A percentile compares a stretch with the other conserved stretches of the same genome.
Evolutionary conservation across 2,113 vertebrate species (phyloP).

Genomic region (Nycticryphes semicollaris): DNA sequence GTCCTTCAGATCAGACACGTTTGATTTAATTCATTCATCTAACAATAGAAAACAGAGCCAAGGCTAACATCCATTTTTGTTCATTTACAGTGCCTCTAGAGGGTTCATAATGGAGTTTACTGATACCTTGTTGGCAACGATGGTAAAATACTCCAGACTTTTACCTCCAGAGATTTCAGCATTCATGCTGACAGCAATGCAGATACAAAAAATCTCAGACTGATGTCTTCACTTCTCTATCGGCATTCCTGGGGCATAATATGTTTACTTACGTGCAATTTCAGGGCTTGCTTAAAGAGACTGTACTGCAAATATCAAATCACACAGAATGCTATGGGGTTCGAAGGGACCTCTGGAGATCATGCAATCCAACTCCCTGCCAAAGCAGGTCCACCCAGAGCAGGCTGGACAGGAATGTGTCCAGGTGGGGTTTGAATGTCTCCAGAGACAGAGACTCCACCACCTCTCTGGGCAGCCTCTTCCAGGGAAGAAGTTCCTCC

Average conservation of each 20-base stretch:
- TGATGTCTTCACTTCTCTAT: constrained; percentile 22
- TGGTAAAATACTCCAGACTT: constrained; percentile 22
- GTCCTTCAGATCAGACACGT: not conserved
- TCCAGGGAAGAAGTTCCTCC: too few species aligned
- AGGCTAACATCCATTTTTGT: constrained; percentile 7
- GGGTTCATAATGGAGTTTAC: constrained; percentile 17
- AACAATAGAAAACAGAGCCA: constrained; percentile 29
- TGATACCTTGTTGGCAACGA: constrained; percentile 35
- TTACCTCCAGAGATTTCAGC: constrained; percentile 23
- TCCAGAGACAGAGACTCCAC: too few species aligned
- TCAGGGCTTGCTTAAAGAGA: not conserved
- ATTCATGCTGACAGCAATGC: not conserved
- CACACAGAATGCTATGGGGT: too few species aligned
- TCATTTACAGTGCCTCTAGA: not conserved
- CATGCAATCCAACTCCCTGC: too few species aligned
- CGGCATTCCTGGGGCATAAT: not conserved
- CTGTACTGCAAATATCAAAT: not conserved
- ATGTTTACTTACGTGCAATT: not conserved
- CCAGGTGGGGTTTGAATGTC: too few species aligned
- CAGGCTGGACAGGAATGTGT: too few species aligned
- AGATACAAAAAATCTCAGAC: not conserved
- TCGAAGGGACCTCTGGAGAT: too few species aligned
- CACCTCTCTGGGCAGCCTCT: too few species aligned
- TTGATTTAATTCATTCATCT: constrained; percentile 47
- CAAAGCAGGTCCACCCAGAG: too few species aligned